Conservation (phyloP, 2,113 vertebrate genomes). For the Malurus cyaneus region DNA sequence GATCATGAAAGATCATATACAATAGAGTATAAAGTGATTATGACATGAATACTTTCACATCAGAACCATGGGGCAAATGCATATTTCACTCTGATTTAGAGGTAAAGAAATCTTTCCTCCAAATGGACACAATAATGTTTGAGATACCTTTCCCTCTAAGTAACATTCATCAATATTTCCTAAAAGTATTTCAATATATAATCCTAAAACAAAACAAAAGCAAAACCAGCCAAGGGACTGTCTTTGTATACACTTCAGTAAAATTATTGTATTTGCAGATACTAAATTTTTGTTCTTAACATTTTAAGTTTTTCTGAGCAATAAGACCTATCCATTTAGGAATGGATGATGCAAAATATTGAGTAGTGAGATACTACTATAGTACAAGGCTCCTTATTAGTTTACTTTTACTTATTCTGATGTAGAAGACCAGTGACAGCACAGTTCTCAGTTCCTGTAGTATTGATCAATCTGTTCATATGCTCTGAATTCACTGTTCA, state of each 20-base stretch:
- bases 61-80: not conserved
- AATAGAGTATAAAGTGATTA: not conserved
- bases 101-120: not conserved
- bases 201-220: not conserved
- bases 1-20: not conserved
- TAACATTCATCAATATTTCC: not conserved
- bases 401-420: not conserved
- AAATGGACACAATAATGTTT: not conserved
- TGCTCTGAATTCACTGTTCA: not conserved
- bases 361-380: not conserved
- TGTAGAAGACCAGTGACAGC: not conserved
- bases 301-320: not conserved
- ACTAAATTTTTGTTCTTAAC: not conserved
- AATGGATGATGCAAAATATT: accelerated
- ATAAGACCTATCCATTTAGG: not conserved
- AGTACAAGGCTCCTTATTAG: not conserved
- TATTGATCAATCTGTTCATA: not conserved
- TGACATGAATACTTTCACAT: not conserved
- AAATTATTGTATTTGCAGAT: not conserved
- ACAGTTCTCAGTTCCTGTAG: not conserved
- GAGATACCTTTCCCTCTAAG: not conserved
- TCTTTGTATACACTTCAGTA: not conserved
- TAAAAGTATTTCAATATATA: not conserved
- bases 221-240: not conserved
- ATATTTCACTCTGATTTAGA: not conserved